A percentile compares a stretch with the other conserved stretches of the same genome.
phyloP scores from a whole-genome alignment of 2,797 vertebrate species.

The Anisognathus igniventris region DNA sequence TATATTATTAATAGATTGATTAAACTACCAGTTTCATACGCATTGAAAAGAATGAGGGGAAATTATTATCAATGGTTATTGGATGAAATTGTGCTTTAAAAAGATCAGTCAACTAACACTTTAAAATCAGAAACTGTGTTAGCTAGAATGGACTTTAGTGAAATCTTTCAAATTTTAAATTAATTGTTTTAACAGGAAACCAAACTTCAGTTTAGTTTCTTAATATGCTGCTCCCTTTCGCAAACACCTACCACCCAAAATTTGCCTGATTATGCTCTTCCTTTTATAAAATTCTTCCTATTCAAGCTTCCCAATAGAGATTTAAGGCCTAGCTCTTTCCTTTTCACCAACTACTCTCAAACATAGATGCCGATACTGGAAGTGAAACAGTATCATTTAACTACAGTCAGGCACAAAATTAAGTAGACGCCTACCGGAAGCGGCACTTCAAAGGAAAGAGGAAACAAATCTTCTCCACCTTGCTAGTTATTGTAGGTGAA shows the following conservation, averaged over 20 bases:
- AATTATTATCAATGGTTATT: background rate
- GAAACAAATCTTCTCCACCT: background rate
- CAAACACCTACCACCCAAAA: background rate
- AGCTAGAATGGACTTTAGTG: background rate
- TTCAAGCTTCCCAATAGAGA: background rate
- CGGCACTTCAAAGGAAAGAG: background rate
- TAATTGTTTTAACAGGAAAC: background rate
- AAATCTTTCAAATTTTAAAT: background rate
- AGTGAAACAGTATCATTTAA: background rate
- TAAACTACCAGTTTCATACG: background rate
- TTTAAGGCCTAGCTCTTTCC: background rate
- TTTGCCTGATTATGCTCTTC: background rate
- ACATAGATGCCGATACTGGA: background rate
- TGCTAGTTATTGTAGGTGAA: background rate
- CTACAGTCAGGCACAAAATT: background rate
- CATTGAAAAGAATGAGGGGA: rapidly evolving
- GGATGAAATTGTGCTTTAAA: background rate
- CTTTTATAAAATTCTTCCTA: background rate
- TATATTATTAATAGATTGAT: background rate
- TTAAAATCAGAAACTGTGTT: background rate
- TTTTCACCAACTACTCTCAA: background rate
- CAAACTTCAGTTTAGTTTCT: background rate
- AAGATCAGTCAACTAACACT: background rate
- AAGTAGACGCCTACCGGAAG: background rate
- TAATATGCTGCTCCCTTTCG: background rate